Percentiles rank a stretch among this genome's conserved stretches.
Evolutionary conservation across 2,888 invertebrate genomes (phyloP).

Genomic region (Nipponacmea schrenckii): DNA sequence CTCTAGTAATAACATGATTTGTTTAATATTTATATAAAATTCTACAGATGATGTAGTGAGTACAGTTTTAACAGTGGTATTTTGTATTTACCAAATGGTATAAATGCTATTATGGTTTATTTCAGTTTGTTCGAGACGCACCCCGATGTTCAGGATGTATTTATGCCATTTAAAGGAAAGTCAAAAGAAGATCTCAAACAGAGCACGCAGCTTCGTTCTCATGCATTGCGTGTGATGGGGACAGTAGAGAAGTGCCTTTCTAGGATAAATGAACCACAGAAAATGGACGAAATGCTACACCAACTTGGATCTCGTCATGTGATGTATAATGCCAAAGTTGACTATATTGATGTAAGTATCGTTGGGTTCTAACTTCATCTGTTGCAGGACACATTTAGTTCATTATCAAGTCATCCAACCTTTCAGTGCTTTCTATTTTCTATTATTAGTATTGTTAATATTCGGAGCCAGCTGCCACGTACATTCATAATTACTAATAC

Average conservation of each 20-base stretch:
- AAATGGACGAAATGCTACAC: slow-evolving; percentile 69
- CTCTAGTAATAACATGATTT: too few relatives aligned
- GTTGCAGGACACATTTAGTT: too few relatives aligned
- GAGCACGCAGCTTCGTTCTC: slow-evolving; percentile 70
- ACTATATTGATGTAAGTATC: slow-evolving; percentile 71
- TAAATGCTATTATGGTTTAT: slow-evolving; percentile 14
- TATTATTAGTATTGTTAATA: too few relatives aligned
- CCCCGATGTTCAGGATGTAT: slow-evolving; percentile 71
- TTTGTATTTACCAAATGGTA: too few relatives aligned
- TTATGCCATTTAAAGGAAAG: slow-evolving; percentile 71
- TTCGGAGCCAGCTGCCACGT: too few relatives aligned
- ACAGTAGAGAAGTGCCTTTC: slow-evolving; percentile 72
- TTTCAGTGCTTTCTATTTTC: too few relatives aligned
- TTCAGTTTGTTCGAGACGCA: slow-evolving; percentile 72
- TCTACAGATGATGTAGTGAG: too few relatives aligned
- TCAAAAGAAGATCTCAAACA: slow-evolving; percentile 69
- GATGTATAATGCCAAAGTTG: slow-evolving; percentile 71
- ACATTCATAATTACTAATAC: too few relatives aligned
- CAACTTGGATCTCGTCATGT: slow-evolving; percentile 71
- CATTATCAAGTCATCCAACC: too few relatives aligned
- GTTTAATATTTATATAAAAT: too few relatives aligned
- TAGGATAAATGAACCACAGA: slow-evolving; percentile 70
- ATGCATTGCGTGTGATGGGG: slow-evolving; percentile 72
- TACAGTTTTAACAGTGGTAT: too few relatives aligned
- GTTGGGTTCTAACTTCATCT: not conserved